phyloP scores from a whole-genome alignment of 2,888 invertebrate species.

The Platycheirus albimanus region DNA sequence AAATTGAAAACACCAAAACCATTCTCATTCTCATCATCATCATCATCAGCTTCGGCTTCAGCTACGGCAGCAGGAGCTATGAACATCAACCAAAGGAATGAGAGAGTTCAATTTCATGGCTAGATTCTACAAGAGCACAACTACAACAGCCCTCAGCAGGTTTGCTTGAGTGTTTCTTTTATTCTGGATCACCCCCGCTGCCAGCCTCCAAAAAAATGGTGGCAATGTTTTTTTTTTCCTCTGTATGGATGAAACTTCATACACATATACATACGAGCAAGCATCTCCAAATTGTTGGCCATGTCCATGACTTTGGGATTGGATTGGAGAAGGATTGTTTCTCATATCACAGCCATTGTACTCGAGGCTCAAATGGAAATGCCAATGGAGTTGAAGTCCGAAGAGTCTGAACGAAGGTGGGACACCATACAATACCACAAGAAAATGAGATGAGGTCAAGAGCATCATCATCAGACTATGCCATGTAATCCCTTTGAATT shows the following conservation, averaged over 20 bases:
- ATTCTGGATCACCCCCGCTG: conserved; percentile 64
- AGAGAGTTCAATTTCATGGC: conserved; percentile 62
- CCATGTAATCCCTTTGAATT: conserved; percentile 46
- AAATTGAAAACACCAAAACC: conserved; percentile 77
- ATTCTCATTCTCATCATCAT: conserved; percentile 70
- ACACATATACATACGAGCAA: conserved; percentile 31
- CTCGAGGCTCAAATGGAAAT: conserved; percentile 43
- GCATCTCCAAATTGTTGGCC: conserved; percentile 58
- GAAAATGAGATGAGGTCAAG: conserved; percentile 55
- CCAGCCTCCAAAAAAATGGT: conserved; percentile 64
- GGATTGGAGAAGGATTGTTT: conserved; percentile 70
- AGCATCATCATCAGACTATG: conserved; percentile 36
- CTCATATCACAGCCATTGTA: conserved; percentile 65
- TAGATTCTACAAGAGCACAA: conserved; percentile 27
- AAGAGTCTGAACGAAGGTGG: conserved; percentile 30
- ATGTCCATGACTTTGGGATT: conserved; percentile 50
- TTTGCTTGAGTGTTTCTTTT: conserved; percentile 49
- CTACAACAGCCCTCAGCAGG: conserved; percentile 51
- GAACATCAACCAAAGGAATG: conserved; percentile 2
- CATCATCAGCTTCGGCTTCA: conserved; percentile 24
- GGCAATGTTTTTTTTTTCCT: conserved; percentile 48
- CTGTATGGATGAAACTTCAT: conserved; percentile 7
- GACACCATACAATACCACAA: conserved; percentile 23
- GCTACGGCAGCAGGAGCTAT: conserved; percentile 24
- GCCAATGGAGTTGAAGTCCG: conserved; percentile 57